A percentile compares a stretch with the other conserved stretches of the same genome.
Evolutionary conservation across 2,888 invertebrate genomes (phyloP).

Genomic region (Tachina grossa): DNA sequence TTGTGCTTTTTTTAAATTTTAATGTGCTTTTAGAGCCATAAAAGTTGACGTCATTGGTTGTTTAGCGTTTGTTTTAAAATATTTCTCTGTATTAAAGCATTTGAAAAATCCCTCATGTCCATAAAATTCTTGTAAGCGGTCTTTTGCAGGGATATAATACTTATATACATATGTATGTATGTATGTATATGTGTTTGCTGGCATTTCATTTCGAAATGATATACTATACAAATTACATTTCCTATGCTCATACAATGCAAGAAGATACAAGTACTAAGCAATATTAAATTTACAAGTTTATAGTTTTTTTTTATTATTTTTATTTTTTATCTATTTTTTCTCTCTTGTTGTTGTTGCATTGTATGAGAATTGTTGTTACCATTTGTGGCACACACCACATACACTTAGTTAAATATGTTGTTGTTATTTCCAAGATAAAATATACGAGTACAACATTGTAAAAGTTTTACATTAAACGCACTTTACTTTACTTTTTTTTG

Average conservation of each 20-base stretch:
- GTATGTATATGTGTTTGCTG: not conserved
- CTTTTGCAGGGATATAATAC: too few species aligned
- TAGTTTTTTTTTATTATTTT: conserved; percentile 20
- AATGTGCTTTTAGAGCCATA: too few species aligned
- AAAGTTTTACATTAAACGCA: conserved; percentile 50
- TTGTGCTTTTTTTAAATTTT: too few species aligned
- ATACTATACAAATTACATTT: conserved; percentile 70
- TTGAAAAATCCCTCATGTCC: too few species aligned
- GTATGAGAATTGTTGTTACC: conserved; percentile 14
- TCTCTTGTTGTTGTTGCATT: not conserved
- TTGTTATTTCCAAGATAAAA: conserved; percentile 1
- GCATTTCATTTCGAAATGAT: conserved; percentile 32
- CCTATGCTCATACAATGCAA: conserved; percentile 48
- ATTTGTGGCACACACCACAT: conserved; percentile 38
- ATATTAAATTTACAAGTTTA: conserved; percentile 66
- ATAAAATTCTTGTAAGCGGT: too few species aligned
- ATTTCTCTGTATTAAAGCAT: too few species aligned
- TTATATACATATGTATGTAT: not conserved
- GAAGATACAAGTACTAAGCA: conserved; percentile 47
- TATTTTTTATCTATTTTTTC: not conserved
- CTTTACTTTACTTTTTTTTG: conserved; percentile 37
- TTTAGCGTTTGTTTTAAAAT: too few species aligned
- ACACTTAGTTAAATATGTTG: conserved; percentile 15
- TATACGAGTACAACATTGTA: conserved; percentile 21
- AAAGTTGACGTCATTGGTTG: too few species aligned